Evolutionary conservation across 2,113 vertebrate genomes (phyloP), one percentile per base, ranked within the genome.

Genomic region (Melanotaenia duboulayi): DNA sequence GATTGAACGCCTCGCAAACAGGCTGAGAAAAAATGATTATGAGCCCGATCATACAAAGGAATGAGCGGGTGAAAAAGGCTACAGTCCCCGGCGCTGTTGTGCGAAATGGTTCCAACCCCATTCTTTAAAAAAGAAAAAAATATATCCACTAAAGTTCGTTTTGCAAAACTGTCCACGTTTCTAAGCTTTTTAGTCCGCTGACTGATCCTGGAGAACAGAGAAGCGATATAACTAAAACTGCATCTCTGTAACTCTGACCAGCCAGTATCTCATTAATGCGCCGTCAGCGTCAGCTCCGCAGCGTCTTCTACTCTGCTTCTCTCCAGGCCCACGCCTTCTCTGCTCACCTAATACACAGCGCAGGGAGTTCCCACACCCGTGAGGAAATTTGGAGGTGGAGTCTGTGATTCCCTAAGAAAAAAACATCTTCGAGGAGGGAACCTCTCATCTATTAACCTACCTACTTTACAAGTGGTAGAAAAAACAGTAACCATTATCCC

Each of bases 1-100:
- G 75, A 86, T 97, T 98, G 91, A 97, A 97, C 44, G 92, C 91
- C 37, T 87, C 88, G 71, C 93, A 83, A 49, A 81, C 80, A n/a
- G 90, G 87, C 71, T 72, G 84, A 59, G 74, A 83, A 69, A 88
- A 52, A 37, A 87, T 67, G 50, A 93, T 68, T 17, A 93, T 72
- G 28, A 91, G 71, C 23, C 73, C 79, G 50, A 80, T 12, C 25
- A 85, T 62, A 68, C 86, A 83, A 68, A 88, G 65, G 46, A 87
- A 55, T 0, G 85, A 80, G 80, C 67, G 82, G 73, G 23, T 22
- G 20, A 80, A 39, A 2, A 49, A 46, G 28, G 54, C 61, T 11
- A 8, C 58, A 13, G 20, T 71, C 76, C 80, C 80, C 85, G 79
- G 82, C 67, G 85, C 83, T 80, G 87, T 81, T 65, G 70, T 73